Evolutionary conservation across 2,888 invertebrate genomes (phyloP).

Genomic region (Melangyna quadrimaculata): DNA sequence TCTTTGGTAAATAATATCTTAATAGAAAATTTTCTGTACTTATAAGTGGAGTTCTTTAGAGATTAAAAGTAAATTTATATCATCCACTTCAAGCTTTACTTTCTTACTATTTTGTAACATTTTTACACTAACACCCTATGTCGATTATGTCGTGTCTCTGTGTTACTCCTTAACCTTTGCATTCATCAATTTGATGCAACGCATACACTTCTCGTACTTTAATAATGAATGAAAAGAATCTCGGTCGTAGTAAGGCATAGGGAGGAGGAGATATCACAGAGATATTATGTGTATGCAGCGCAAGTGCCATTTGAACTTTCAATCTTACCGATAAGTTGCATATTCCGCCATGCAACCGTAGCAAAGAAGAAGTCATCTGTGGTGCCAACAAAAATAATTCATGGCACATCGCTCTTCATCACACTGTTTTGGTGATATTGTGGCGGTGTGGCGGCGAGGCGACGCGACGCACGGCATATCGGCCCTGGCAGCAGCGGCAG

Average conservation of each 20-base stretch:
- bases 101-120: no score
- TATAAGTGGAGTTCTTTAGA: no score
- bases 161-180: neutral
- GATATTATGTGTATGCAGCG: constrained; percentile 7
- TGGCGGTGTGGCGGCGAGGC: neutral
- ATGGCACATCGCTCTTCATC: constrained; percentile 68
- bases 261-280: constrained; percentile 7
- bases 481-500: neutral
- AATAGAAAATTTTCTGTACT: no score
- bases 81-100: no score
- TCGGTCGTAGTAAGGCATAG: constrained; percentile 2
- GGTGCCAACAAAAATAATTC: constrained; percentile 68
- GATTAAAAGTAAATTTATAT: no score
- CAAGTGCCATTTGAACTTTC: constrained; percentile 68
- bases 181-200: constrained; percentile 24
- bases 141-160: neutral
- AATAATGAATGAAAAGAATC: constrained; percentile 48
- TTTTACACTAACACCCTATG: neutral
- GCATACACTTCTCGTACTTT: constrained; percentile 8
- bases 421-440: constrained; percentile 32
- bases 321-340: constrained; percentile 29
- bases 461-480: neutral
- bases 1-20: no score
- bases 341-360: neutral
- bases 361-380: constrained; percentile 27